Percentiles rank a stretch among this genome's conserved stretches.
These are phyloP conservation scores for Oryctes rhinoceros DNA, from an alignment of 1,140 invertebrate genomes.

Conservation along the genomic window DNA sequence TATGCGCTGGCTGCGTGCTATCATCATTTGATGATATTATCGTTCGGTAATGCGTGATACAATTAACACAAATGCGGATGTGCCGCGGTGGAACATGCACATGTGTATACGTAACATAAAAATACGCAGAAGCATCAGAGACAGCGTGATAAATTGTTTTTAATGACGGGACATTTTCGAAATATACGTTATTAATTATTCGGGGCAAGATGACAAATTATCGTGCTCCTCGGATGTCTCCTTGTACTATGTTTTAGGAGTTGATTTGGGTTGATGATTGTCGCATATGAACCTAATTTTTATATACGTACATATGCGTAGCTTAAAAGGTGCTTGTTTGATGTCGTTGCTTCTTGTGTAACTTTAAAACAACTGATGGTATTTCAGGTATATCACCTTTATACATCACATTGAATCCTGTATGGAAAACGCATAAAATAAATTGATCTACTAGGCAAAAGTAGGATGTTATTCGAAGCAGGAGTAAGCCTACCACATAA, in stretches of 20 bases:
- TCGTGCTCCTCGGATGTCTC: background rate
- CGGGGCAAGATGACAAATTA: conserved; percentile 31
- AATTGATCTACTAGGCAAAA: too few species aligned
- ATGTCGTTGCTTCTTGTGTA: background rate
- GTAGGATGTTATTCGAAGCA: too few species aligned
- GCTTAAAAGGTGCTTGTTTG: background rate
- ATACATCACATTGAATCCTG: too few species aligned
- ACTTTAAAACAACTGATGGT: background rate
- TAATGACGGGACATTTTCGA: conserved; percentile 24
- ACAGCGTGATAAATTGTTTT: conserved; percentile 9
- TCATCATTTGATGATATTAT: conserved; percentile 25
- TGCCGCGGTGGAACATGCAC: background rate
- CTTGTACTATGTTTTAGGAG: conserved; percentile 10
- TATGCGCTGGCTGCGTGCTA: background rate
- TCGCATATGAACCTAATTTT: background rate
- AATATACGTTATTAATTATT: conserved; percentile 28
- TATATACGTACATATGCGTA: background rate
- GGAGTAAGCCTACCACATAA: too few species aligned
- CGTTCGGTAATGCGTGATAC: conserved; percentile 25
- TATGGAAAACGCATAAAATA: too few species aligned
- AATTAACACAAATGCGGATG: conserved; percentile 19
- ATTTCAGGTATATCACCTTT: background rate
- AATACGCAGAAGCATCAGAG: conserved; percentile 9
- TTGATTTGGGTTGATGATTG: conserved; percentile 1
- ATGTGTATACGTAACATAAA: background rate